Percentiles rank a stretch among this genome's conserved stretches.
phyloP scores from a whole-genome alignment of 2,797 vertebrate species.

The Carcharodon carcharias region DNA sequence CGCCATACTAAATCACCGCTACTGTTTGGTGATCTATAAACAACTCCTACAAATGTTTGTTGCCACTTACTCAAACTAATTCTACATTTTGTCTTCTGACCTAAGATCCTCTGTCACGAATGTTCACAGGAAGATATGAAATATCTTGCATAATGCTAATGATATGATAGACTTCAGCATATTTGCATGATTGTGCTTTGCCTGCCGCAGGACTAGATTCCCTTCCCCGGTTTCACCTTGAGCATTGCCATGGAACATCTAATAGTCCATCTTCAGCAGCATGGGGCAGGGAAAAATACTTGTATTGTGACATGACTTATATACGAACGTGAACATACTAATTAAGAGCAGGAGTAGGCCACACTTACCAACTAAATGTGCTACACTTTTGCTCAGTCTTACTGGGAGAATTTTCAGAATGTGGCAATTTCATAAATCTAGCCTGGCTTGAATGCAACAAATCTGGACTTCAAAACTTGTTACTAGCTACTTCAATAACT shows the following conservation, averaged over 20 bases:
- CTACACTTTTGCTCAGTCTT: background rate
- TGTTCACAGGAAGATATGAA: background rate
- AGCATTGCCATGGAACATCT: background rate
- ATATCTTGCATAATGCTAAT: background rate
- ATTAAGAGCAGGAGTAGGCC: too few relatives aligned
- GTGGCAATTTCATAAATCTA: background rate
- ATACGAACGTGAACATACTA: too few relatives aligned
- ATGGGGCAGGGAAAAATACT: background rate
- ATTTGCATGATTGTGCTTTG: background rate
- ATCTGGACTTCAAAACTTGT: background rate
- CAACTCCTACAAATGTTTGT: too few relatives aligned
- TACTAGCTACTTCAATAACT: too few relatives aligned
- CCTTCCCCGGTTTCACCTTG: background rate
- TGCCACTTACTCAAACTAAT: too few relatives aligned
- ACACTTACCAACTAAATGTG: background rate
- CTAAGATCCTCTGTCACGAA: too few relatives aligned
- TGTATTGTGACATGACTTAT: background rate
- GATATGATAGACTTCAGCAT: background rate
- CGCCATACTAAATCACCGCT: too few relatives aligned
- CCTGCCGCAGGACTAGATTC: background rate
- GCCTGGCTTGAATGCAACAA: background rate
- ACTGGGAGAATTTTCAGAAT: background rate
- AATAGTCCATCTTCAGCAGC: background rate
- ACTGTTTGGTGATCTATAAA: too few relatives aligned
- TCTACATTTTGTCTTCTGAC: too few relatives aligned